Evolutionary conservation across 2,888 invertebrate species (phyloP).

Genomic region (Eupithecia centaureata): DNA sequence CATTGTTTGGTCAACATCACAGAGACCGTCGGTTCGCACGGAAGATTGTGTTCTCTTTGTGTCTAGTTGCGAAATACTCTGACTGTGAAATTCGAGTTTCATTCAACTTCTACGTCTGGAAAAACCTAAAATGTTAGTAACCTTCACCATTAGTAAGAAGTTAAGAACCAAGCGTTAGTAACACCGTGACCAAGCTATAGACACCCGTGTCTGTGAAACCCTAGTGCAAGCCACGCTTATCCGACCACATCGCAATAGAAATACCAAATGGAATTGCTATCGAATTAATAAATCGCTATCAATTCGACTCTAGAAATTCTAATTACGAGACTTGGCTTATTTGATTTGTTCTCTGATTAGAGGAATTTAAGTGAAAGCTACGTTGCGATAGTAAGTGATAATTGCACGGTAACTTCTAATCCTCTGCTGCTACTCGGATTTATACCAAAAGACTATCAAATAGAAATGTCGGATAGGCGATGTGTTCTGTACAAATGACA

Average conservation of each 20-base stretch:
- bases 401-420: constrained; percentile 42
- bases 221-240: constrained; percentile 77
- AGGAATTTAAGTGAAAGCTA: constrained; percentile 63
- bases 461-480: not conserved
- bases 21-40: constrained; percentile 69
- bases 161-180: constrained; percentile 56
- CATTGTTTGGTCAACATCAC: constrained; percentile 69
- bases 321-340: constrained; percentile 65
- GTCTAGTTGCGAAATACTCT: constrained; percentile 47
- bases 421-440: constrained; percentile 11
- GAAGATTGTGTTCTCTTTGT: constrained; percentile 55
- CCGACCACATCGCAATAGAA: constrained; percentile 75
- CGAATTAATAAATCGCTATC: constrained; percentile 71
- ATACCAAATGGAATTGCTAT: constrained; percentile 72
- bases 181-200: constrained; percentile 58
- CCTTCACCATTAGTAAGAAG: constrained; percentile 50
- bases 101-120: constrained; percentile 23
- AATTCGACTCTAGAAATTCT: constrained; percentile 73
- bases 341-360: constrained; percentile 70
- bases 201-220: constrained; percentile 64
- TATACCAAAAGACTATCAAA: not conserved
- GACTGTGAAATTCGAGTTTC: constrained; percentile 16
- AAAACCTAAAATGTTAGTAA: constrained; percentile 20
- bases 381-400: constrained; percentile 39
- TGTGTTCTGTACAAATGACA: not conserved